Base-by-base conservation (phyloP, 2,888 invertebrate genomes). In the Halictus ligatus region DNA sequence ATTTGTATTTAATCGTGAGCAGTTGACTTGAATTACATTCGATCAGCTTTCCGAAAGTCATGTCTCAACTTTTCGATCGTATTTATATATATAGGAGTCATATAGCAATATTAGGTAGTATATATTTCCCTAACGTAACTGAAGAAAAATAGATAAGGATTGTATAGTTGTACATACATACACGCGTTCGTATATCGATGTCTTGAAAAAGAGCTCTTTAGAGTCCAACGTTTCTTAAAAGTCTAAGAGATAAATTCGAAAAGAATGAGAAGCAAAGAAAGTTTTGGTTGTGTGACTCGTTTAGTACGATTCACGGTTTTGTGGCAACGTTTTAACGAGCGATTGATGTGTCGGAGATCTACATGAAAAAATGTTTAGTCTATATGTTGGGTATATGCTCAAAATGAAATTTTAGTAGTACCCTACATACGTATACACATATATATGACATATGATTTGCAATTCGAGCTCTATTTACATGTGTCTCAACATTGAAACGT, bases 131-230 rank as follows among this genome's bases (percentile, higher is more conserved):
- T 89, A 89, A 86, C 67, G 71, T 82, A 84, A 88, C 71, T 76
- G 64, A 88, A 73, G 67, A 82, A 84, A 90, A n/a, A n/a, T 75
- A 84, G 71, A 73, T 86, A 80, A 80, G 75, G 74, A 29, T 85
- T 91, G 89, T 91, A 89, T 86, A 89, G 84, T 84, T 91, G 91
- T 91, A 90, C 78, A 90, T 91, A 90, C 78, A 90, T 91, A 89
- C 69, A 75, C 81, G 77, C 46, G 75, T 86, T 84, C 40, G 75
- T 81, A 69, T 78, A 78, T 71, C 60, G 46, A 79, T 46, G 71
- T 83, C 43, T 82, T 25, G 54, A 75, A 75, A 60, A 78, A 60
- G 58, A 64, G 58, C 80, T 88, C 81, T 88, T 83, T 83, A 84
- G 83, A 86, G 79, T 81, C 77, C 50, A 58, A 76, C 71, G 69